Percentiles rank a stretch among this genome's conserved stretches.
These are phyloP conservation scores for Heteromormyrus szaboi DNA, from an alignment of 2,797 vertebrate genomes.

Conservation along the genomic window DNA sequence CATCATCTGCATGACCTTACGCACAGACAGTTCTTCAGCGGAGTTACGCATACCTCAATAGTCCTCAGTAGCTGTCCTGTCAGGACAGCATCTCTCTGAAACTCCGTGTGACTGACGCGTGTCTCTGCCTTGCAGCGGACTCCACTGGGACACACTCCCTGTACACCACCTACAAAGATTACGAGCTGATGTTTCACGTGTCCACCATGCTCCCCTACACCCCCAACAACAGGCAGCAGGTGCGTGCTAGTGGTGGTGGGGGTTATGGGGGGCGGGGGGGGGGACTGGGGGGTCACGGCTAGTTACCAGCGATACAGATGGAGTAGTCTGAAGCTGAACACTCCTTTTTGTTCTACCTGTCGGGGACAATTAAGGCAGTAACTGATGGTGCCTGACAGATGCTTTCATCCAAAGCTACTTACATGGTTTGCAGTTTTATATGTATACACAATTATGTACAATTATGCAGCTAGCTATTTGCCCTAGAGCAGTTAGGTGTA, in stretches of 20 bases:
- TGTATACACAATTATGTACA: background rate
- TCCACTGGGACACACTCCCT: slow-evolving; percentile 80
- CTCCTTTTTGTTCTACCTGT: background rate
- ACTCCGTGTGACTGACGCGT: background rate
- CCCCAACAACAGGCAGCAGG: slow-evolving; percentile 77
- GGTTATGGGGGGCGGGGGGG: background rate
- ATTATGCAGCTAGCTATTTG: background rate
- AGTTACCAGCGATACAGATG: background rate
- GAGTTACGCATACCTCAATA: background rate
- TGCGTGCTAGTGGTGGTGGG: slow-evolving; percentile 36
- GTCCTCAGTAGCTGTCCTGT: background rate
- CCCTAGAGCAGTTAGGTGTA: background rate
- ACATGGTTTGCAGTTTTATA: background rate
- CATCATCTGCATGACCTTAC: background rate
- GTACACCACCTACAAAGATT: slow-evolving; percentile 79
- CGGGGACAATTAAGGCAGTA: background rate
- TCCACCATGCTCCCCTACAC: slow-evolving; percentile 77
- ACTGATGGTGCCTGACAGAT: background rate
- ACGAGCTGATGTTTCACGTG: slow-evolving; percentile 83
- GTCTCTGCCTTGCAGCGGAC: slow-evolving; percentile 55
- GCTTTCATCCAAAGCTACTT: background rate
- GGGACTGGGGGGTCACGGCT: background rate
- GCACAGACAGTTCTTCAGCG: background rate
- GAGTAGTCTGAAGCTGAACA: background rate
- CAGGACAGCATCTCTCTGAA: background rate